A percentile compares a stretch with the other conserved stretches of the same genome.
These are phyloP conservation scores for Macrostomum cliftonense DNA, from an alignment of 2,888 invertebrate genomes.

Conservation along the genomic window DNA sequence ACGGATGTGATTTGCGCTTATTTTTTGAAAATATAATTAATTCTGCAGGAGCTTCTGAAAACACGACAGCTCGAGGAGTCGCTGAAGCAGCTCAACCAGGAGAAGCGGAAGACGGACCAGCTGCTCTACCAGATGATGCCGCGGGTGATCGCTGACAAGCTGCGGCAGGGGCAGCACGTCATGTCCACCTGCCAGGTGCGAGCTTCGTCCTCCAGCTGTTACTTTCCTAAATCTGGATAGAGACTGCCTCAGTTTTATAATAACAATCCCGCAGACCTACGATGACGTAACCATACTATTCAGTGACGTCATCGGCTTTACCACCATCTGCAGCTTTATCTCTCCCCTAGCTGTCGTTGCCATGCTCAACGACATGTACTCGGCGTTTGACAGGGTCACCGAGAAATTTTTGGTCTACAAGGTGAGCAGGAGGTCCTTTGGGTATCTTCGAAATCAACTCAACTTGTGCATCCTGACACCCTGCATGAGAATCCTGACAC, in stretches of 20 bases:
- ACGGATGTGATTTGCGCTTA: too few relatives aligned
- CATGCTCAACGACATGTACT: slow-evolving; percentile 81
- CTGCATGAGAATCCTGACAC: too few relatives aligned
- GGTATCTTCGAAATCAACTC: too few relatives aligned
- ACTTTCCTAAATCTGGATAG: too few relatives aligned
- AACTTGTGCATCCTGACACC: too few relatives aligned
- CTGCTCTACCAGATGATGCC: slow-evolving; percentile 96
- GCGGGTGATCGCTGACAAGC: slow-evolving; percentile 78
- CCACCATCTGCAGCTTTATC: slow-evolving; percentile 82
- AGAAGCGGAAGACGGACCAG: slow-evolving; percentile 84
- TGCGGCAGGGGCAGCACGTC: slow-evolving; percentile 78
- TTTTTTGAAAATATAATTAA: too few relatives aligned
- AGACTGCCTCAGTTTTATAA: too few relatives aligned
- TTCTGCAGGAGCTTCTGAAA: slow-evolving; percentile 61
- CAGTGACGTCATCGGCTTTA: slow-evolving; percentile 90
- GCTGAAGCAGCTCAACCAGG: slow-evolving; percentile 79
- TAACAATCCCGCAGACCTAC: slow-evolving; percentile 44
- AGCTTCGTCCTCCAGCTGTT: neutral
- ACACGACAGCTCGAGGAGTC: slow-evolving; percentile 85
- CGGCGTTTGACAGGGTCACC: slow-evolving; percentile 80
- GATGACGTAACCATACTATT: slow-evolving; percentile 83
- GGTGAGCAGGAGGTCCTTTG: too few relatives aligned
- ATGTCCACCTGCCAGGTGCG: slow-evolving; percentile 88
- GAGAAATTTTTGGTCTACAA: slow-evolving; percentile 82
- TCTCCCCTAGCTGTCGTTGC: slow-evolving; percentile 92